These are phyloP conservation scores for Papilio demoleus DNA, from an alignment of 2,888 invertebrate species.

Conservation along the genomic window DNA sequence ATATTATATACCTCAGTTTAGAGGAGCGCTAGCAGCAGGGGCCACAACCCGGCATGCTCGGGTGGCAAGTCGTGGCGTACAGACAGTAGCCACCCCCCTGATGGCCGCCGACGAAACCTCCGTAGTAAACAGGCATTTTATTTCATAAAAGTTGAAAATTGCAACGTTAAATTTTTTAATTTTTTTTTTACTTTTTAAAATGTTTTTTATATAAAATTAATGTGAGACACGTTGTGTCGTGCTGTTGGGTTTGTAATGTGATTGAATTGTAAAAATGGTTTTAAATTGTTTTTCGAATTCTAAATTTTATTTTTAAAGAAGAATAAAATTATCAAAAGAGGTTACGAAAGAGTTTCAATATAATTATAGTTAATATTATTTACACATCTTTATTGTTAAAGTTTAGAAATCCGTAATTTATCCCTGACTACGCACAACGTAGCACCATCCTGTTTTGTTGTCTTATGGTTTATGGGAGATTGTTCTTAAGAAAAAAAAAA, in stretches of 20 bases:
- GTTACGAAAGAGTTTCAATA: background rate
- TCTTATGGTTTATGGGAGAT: too few species aligned
- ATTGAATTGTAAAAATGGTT: background rate
- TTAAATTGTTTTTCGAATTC: background rate
- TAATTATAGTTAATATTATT: background rate
- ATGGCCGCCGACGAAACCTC: slow-evolving; percentile 69
- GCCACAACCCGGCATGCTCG: slow-evolving; percentile 59
- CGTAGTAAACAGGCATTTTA: slow-evolving; percentile 69
- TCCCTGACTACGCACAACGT: too few species aligned
- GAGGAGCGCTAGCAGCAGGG: slow-evolving; percentile 53
- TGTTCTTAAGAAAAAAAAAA: too few species aligned
- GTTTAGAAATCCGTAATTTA: too few species aligned
- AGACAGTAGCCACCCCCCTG: slow-evolving; percentile 69
- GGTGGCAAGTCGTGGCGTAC: slow-evolving; percentile 53
- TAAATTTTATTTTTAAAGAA: background rate
- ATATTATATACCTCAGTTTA: slow-evolving; percentile 45
- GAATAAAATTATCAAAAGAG: background rate
- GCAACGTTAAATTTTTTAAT: background rate
- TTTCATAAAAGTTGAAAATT: background rate
- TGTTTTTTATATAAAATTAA: slow-evolving; percentile 5
- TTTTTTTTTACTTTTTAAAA: background rate
- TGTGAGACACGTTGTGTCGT: background rate
- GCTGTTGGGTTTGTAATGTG: slow-evolving; percentile 2
- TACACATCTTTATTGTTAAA: too few species aligned
- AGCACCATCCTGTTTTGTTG: too few species aligned